Evolutionary conservation across 2,113 vertebrate genomes (phyloP).

Genomic region (Oryzias celebensis): DNA sequence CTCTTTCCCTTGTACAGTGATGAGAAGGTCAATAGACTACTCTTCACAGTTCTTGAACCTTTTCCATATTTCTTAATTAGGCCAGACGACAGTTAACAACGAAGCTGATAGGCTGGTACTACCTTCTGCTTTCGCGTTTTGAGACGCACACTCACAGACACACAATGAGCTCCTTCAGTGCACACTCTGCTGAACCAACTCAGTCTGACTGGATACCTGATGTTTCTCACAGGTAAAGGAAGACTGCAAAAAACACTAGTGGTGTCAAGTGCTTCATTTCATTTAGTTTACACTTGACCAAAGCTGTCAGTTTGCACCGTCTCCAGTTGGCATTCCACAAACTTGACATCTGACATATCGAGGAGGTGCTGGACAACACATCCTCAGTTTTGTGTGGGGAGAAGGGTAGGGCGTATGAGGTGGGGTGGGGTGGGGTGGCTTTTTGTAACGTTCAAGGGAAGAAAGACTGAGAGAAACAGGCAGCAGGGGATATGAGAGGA

Average conservation of each 20-base stretch:
- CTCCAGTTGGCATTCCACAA: conserved; percentile 26
- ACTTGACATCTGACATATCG: conserved; percentile 26
- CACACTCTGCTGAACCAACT: conserved; percentile 6
- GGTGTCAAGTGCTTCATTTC: conserved; percentile 25
- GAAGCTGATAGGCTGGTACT: conserved; percentile 41
- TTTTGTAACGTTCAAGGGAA: conserved; percentile 18
- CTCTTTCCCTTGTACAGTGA: conserved; percentile 53
- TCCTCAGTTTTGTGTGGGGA: conserved; percentile 3
- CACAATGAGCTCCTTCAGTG: conserved; percentile 22
- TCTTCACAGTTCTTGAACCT: conserved; percentile 75
- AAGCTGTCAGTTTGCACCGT: conserved; percentile 27
- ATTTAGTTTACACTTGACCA: conserved; percentile 32
- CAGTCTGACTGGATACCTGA: conserved; percentile 27
- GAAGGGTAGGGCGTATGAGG: neutral
- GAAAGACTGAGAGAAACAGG: conserved; percentile 27
- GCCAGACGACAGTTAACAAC: conserved; percentile 64
- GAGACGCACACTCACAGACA: neutral
- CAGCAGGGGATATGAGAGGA: conserved; percentile 28
- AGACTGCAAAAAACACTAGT: conserved; percentile 19
- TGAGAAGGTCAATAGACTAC: conserved; percentile 79
- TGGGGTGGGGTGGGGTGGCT: neutral
- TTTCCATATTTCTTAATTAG: conserved; percentile 82
- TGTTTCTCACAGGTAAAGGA: conserved; percentile 36
- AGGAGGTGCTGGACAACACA: conserved; percentile 31
- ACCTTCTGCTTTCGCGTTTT: conserved; percentile 9